Conservation (phyloP, 2,113 vertebrate genomes). For the Clarias macrocephalus region DNA sequence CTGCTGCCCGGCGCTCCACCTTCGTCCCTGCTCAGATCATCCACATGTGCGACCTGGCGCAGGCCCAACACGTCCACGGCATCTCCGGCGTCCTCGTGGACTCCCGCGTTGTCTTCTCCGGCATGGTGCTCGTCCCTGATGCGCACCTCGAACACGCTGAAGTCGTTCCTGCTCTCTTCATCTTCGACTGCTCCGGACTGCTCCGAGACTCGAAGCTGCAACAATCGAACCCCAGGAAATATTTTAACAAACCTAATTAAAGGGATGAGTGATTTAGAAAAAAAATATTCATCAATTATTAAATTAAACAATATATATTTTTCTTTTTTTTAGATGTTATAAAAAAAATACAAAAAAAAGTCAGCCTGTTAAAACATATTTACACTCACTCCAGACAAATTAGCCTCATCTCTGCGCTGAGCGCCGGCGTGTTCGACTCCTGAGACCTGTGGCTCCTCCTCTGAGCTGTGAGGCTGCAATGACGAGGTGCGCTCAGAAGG, state of each 20-base stretch:
- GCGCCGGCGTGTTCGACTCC: conserved; percentile 40
- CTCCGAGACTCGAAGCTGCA: conserved; percentile 65
- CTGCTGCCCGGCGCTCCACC: conserved; percentile 14
- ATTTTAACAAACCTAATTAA: not conserved
- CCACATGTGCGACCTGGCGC: not conserved
- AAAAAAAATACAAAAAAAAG: too few species aligned
- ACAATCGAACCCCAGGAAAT: not conserved
- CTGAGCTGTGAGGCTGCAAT: conserved; percentile 57
- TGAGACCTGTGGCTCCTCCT: conserved; percentile 47
- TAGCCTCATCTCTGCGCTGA: conserved; percentile 50
- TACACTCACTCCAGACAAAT: conserved; percentile 64
- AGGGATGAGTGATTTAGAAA: not conserved
- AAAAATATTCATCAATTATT: too few species aligned
- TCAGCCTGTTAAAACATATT: not conserved
- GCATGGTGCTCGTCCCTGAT: conserved; percentile 71
- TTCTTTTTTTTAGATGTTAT: not conserved
- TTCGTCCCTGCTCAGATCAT: conserved; percentile 56
- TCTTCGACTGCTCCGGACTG: conserved; percentile 57
- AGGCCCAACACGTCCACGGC: conserved; percentile 52
- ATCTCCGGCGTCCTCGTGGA: conserved; percentile 50
- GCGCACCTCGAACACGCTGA: conserved; percentile 74
- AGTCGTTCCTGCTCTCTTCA: conserved; percentile 71
- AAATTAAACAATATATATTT: too few species aligned
- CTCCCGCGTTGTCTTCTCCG: conserved; percentile 43
- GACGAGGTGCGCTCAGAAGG: conserved; percentile 53